Base-by-base conservation (phyloP, 2,888 invertebrate species). In the Drosophila testacea region DNA sequence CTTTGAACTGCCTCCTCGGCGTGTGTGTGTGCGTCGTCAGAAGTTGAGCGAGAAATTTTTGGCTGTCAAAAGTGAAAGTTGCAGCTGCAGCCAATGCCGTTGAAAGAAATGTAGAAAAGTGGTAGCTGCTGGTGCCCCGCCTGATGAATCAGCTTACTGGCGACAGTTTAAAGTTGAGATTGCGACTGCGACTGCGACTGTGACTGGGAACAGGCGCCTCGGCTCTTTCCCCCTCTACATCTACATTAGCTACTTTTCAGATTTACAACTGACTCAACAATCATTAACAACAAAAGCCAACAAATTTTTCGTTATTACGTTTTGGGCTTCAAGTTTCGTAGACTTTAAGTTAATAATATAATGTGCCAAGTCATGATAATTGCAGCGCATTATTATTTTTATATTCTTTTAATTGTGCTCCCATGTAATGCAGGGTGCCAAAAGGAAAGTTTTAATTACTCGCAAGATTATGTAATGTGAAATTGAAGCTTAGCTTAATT, bases 1-100 rank as follows among this genome's bases (percentile, higher is more conserved):
- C 62, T 75, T 65, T 73, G 72, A 78, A 68, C 71, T 79, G 73
- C 63, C 73, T 69, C n/a, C 65, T 54, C 60, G 54, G 55, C 62
- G 47, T 62, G 63, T 64, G 62, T 57, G 50, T 55, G 47, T 57
- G 27, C 67, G 61, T 65, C 81, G 76, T 81, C 88, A 88, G 86
- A 88, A 88, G 88, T 75, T 83, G 74, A 88, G 73, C 83, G 80
- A 89, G 88, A 87, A 84, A 87, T 89, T 89, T 86, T 89, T 78
- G 88, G 79, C 88, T 89, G 88, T 75, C 89, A 89, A 88, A 88
- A 88, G 88, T 88, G 88, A 88, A 88, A 88, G 88, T 83, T 83
- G 88, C 88, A 76, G 78, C 87, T 84, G 81, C 73, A 68, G 66
- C 67, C 70, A 75, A 73, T 76, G 83, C 83, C 78, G 83, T 74